phyloP scores from a whole-genome alignment of 2,888 invertebrate species.

The Petrolisthes cinctipes region DNA sequence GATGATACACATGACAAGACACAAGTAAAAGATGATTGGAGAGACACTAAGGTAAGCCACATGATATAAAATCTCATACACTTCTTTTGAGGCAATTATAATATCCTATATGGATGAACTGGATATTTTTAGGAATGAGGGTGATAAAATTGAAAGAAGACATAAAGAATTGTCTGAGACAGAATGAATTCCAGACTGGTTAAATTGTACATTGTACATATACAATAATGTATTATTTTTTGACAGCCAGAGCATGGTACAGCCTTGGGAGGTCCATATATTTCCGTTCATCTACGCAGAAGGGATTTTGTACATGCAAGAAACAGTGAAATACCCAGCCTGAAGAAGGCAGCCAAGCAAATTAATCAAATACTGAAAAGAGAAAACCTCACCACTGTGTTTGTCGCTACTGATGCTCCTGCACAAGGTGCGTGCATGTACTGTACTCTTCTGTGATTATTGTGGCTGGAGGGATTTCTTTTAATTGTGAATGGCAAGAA shows the following conservation, averaged over 20 bases:
- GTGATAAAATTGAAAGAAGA: no score
- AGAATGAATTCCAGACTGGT: not conserved
- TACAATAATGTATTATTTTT: not conserved
- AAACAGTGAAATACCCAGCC: slow-evolving; percentile 80
- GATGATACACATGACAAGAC: slow-evolving; percentile 75
- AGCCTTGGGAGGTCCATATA: slow-evolving; percentile 76
- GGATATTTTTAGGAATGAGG: no score
- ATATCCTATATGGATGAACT: no score
- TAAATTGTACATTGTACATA: not conserved
- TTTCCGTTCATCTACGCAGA: slow-evolving; percentile 88
- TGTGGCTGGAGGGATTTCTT: no score
- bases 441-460: not conserved
- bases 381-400: slow-evolving; percentile 77
- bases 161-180: not conserved
- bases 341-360: slow-evolving; percentile 83
- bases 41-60: slow-evolving; percentile 73
- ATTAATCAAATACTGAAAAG: slow-evolving; percentile 76
- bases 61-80: not conserved
- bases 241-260: slow-evolving; percentile 66
- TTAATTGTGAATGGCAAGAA: no score
- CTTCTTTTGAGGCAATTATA: not conserved
- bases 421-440: slow-evolving; percentile 70
- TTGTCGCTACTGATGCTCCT: slow-evolving; percentile 88
- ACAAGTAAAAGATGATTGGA: slow-evolving; percentile 76
- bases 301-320: slow-evolving; percentile 87